phyloP scores from a whole-genome alignment of 2,113 vertebrate genomes.

The Anas platyrhynchos region DNA sequence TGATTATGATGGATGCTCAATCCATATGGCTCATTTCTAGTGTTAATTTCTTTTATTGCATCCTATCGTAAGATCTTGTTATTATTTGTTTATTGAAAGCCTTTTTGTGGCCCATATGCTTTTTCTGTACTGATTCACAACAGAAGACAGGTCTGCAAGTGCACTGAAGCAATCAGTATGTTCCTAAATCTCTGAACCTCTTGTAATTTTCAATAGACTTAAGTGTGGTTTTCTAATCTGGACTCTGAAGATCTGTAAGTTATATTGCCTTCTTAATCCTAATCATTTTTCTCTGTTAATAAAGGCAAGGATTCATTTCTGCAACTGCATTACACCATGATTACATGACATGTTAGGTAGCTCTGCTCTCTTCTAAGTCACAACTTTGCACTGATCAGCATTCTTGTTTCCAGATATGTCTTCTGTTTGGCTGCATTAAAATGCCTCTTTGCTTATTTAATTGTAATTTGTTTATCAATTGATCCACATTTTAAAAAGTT shows the following conservation, averaged over 20 bases:
- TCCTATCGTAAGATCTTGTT: background rate
- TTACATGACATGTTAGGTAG: background rate
- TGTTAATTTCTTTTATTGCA: background rate
- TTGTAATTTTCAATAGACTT: accelerated
- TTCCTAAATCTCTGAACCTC: background rate
- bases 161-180: accelerated
- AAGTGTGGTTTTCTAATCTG: background rate
- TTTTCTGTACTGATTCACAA: background rate
- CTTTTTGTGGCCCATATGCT: slow-evolving; percentile 7
- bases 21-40: background rate
- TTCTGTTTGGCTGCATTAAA: background rate
- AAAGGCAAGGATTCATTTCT: background rate
- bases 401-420: background rate
- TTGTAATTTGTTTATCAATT: background rate
- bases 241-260: background rate
- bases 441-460: background rate
- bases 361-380: background rate
- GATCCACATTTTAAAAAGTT: background rate
- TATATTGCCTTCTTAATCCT: background rate
- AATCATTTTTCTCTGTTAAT: background rate
- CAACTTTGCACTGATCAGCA: background rate
- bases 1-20: background rate
- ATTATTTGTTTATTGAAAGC: background rate
- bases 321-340: background rate
- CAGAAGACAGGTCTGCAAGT: background rate